A percentile compares a stretch with the other conserved stretches of the same genome.
phyloP scores from a whole-genome alignment of 35 echinoderm and acorn worm genomes.

The Anneissia japonica region DNA sequence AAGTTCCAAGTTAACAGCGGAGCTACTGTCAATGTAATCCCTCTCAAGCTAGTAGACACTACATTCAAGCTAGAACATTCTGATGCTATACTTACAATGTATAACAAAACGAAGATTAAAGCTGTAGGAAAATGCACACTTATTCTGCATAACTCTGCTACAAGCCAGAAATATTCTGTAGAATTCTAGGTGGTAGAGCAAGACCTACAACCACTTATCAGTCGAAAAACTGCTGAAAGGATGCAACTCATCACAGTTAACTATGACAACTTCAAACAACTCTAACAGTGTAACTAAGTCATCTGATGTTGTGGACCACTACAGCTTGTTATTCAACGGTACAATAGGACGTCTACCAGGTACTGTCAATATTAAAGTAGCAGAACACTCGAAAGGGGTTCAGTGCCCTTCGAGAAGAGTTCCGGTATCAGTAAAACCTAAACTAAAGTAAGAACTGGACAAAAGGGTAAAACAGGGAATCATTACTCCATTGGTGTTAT shows the following conservation, averaged over 20 bases:
- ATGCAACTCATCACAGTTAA: too few species aligned
- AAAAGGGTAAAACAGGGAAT: not conserved
- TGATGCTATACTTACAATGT: too few species aligned
- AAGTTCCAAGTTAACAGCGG: constrained; percentile 52
- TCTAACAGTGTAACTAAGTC: too few species aligned
- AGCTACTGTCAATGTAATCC: constrained; percentile 53
- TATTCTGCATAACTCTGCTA: not conserved
- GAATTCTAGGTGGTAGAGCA: not conserved
- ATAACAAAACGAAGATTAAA: not conserved
- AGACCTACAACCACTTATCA: not conserved
- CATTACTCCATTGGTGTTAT: not conserved
- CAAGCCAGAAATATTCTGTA: not conserved
- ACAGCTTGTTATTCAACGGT: too few species aligned
- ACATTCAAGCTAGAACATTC: too few species aligned
- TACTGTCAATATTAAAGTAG: too few species aligned
- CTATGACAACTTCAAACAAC: too few species aligned
- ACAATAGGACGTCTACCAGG: too few species aligned
- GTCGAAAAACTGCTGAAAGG: too few species aligned
- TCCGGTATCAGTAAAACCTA: not conserved
- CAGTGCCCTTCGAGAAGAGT: too few species aligned
- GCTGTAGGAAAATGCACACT: not conserved
- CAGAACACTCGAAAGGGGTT: too few species aligned
- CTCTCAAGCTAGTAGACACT: not conserved
- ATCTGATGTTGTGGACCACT: too few species aligned
- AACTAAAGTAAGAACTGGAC: not conserved